Evolutionary conservation across 2,888 invertebrate genomes (phyloP).

Genomic region (Melinaea marsaeus): DNA sequence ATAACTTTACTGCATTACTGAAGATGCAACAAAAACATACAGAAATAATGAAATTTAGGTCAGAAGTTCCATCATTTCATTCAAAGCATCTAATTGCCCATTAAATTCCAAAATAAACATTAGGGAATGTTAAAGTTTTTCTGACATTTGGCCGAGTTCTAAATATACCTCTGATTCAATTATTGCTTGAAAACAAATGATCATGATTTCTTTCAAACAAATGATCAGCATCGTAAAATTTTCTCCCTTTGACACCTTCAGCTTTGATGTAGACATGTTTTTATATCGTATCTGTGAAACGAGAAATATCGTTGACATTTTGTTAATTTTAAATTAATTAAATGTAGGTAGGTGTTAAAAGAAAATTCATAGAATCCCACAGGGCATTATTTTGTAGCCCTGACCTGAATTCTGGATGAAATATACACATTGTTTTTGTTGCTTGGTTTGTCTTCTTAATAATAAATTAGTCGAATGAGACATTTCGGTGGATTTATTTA

Average conservation of each 20-base stretch:
- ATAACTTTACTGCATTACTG: background rate
- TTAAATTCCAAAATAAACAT: conserved; percentile 28
- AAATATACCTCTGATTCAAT: conserved; percentile 51
- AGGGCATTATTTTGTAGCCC: conserved; percentile 1
- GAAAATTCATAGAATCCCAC: background rate
- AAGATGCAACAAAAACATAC: background rate
- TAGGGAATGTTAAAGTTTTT: conserved; percentile 29
- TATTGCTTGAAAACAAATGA: conserved; percentile 35
- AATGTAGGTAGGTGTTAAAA: background rate
- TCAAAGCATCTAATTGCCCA: conserved; percentile 25
- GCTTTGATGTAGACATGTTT: conserved; percentile 38
- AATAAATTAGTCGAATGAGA: conserved; percentile 16
- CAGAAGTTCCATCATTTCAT: conserved; percentile 6
- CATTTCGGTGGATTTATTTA: conserved; percentile 44
- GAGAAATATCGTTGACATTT: background rate
- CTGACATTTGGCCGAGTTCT: conserved; percentile 50
- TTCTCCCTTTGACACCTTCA: conserved; percentile 40
- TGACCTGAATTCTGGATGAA: conserved; percentile 5
- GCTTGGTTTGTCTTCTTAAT: background rate
- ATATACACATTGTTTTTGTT: background rate
- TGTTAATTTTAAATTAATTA: background rate
- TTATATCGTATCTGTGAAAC: background rate
- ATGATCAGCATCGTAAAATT: conserved; percentile 43
- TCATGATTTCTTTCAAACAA: conserved; percentile 36
- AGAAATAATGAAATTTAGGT: background rate